A percentile compares a stretch with the other conserved stretches of the same genome.
These are phyloP conservation scores for Melanotaenia parkinsoni DNA, from an alignment of 2,797 vertebrate genomes.

Conservation along the genomic window DNA sequence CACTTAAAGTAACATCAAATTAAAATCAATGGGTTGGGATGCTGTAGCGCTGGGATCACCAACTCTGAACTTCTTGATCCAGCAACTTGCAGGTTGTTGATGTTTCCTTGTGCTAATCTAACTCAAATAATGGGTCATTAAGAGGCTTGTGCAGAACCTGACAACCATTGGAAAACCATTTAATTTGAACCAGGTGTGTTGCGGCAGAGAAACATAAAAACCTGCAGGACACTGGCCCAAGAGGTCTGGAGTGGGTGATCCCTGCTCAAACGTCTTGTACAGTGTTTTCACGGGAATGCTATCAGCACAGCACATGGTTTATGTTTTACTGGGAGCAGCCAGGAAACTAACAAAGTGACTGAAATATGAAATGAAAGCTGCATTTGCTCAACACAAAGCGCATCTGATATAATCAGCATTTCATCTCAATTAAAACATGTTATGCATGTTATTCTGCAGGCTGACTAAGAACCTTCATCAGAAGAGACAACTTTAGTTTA, in stretches of 20 bases:
- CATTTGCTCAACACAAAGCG: constrained; percentile 68
- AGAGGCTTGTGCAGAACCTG: no score
- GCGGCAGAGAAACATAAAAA: no score
- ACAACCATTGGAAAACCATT: no score
- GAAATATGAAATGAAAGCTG: constrained; percentile 63
- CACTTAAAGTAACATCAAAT: constrained; percentile 10
- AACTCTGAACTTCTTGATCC: no score
- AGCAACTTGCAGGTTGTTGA: no score
- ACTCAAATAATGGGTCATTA: no score
- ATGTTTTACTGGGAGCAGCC: constrained; percentile 58
- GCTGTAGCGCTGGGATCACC: constrained; percentile 11
- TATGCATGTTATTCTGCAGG: constrained; percentile 10
- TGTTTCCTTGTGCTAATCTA: no score
- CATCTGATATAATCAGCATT: constrained; percentile 60
- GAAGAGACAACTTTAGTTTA: neutral
- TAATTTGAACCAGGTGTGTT: no score
- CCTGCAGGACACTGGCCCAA: no score
- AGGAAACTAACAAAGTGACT: constrained; percentile 48
- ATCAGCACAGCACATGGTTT: constrained; percentile 50
- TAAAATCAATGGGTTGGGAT: constrained; percentile 29
- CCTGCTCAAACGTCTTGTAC: constrained; percentile 20
- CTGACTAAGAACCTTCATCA: neutral
- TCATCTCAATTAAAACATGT: constrained; percentile 45
- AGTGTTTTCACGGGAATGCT: constrained; percentile 25
- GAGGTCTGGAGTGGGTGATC: no score